A percentile compares a stretch with the other conserved stretches of the same genome.
Conservation (phyloP, 2,797 vertebrate genomes). For the Sparidentex hasta region DNA sequence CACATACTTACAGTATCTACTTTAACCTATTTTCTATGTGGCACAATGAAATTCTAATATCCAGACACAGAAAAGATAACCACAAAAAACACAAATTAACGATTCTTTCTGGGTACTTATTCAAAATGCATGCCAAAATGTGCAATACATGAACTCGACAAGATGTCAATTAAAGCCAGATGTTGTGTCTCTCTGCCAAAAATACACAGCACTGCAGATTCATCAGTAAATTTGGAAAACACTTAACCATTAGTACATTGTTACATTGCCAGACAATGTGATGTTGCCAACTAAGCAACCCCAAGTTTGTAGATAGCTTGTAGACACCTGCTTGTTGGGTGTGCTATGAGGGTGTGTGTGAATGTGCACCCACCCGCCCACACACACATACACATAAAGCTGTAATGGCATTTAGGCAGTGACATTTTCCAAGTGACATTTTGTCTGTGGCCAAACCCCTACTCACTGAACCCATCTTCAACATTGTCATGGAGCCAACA, state of each 20-base stretch:
- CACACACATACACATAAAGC: conserved; percentile 26
- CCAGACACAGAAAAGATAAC: conserved; percentile 17
- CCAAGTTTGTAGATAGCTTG: conserved; percentile 46
- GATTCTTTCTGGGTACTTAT: conserved; percentile 21
- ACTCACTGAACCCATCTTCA: conserved; percentile 66
- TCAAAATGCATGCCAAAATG: conserved; percentile 38
- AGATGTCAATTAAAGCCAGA: conserved; percentile 50
- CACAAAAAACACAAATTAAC: conserved; percentile 26
- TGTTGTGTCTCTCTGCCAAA: conserved; percentile 47
- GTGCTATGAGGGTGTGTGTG: conserved; percentile 12
- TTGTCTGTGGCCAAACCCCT: conserved; percentile 79
- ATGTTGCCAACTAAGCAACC: conserved; percentile 37
- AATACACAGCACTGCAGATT: conserved; percentile 23
- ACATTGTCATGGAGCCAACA: conserved; percentile 44
- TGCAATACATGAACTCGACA: conserved; percentile 49
- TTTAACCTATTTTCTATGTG: conserved; percentile 7
- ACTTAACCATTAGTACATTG: conserved; percentile 29
- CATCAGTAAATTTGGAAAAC: conserved; percentile 51
- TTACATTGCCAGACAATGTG: conserved; percentile 27
- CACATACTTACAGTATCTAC: conserved; percentile 6
- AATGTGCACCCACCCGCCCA: not conserved
- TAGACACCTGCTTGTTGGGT: conserved; percentile 43
- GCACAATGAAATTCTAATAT: conserved; percentile 7
- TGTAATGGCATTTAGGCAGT: conserved; percentile 82
- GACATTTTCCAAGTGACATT: conserved; percentile 87